These are phyloP conservation scores for Hirundo rustica DNA, from an alignment of 2,797 vertebrate species.

Conservation along the genomic window DNA sequence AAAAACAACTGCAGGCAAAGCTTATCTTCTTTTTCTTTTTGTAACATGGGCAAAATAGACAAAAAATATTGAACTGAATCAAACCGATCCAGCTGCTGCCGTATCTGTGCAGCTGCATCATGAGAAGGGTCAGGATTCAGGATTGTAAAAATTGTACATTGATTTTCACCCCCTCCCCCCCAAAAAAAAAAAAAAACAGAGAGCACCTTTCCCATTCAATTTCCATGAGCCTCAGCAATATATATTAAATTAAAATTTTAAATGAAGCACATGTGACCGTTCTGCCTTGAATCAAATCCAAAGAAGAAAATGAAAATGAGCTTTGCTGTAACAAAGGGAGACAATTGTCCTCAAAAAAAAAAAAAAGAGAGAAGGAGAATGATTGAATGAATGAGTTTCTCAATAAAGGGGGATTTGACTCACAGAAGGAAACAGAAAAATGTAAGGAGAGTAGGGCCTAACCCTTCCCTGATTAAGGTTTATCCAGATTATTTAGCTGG, in stretches of 20 bases:
- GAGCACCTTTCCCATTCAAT: background rate
- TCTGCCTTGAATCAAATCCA: background rate
- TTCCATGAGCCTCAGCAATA: background rate
- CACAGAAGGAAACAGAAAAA: background rate
- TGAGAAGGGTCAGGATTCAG: background rate
- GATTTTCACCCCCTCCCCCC: background rate
- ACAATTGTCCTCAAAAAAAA: background rate
- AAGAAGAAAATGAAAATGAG: background rate
- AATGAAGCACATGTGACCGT: background rate
- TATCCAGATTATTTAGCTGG: background rate
- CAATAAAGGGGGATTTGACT: background rate
- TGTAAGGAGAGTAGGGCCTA: background rate
- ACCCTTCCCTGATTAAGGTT: background rate
- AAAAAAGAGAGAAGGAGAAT: background rate
- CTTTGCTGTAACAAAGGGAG: background rate
- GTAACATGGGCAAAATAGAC: background rate
- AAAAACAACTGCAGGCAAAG: background rate
- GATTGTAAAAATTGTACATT: accelerated
- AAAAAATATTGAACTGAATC: background rate
- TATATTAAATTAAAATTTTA: background rate
- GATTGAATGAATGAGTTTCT: background rate
- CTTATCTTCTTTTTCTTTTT: background rate
- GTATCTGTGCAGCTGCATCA: background rate
- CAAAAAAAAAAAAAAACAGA: background rate
- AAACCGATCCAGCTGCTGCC: no score